Evolutionary conservation across 2,888 invertebrate species (phyloP).

Genomic region (Criorhina ranunculi): DNA sequence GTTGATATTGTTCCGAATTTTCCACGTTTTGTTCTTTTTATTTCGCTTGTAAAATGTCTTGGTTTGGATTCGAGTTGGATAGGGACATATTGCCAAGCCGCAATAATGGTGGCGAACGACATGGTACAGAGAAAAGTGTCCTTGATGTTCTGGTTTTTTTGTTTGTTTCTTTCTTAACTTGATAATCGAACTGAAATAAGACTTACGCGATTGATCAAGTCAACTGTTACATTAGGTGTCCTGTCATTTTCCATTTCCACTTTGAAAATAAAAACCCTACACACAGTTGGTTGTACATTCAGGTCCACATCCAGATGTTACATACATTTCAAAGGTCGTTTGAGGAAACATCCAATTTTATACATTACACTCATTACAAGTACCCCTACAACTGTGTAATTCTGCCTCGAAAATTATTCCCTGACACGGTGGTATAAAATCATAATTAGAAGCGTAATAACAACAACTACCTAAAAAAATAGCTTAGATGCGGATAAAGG

Average conservation of each 20-base stretch:
- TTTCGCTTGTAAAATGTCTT: slow-evolving; percentile 7
- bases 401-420: slow-evolving; percentile 44
- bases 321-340: slow-evolving; percentile 28
- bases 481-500: slow-evolving; percentile 52
- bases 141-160: background rate
- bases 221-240: no score
- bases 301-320: slow-evolving; percentile 24
- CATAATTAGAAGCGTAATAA: slow-evolving; percentile 8
- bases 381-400: slow-evolving; percentile 1
- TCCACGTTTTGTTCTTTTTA: background rate
- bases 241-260: no score
- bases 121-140: background rate
- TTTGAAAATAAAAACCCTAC: no score
- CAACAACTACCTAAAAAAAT: slow-evolving; percentile 41
- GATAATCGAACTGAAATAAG: no score
- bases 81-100: slow-evolving; percentile 2
- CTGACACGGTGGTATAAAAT: slow-evolving; percentile 26
- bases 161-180: no score
- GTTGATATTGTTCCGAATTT: slow-evolving; percentile 18
- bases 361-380: slow-evolving; percentile 17
- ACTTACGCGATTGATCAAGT: no score
- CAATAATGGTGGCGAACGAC: slow-evolving; percentile 4
- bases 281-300: background rate
- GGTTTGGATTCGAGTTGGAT: slow-evolving; percentile 8
- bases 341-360: slow-evolving; percentile 33